Conservation (phyloP, 2,113 vertebrate species). For the Istiophorus platypterus region DNA sequence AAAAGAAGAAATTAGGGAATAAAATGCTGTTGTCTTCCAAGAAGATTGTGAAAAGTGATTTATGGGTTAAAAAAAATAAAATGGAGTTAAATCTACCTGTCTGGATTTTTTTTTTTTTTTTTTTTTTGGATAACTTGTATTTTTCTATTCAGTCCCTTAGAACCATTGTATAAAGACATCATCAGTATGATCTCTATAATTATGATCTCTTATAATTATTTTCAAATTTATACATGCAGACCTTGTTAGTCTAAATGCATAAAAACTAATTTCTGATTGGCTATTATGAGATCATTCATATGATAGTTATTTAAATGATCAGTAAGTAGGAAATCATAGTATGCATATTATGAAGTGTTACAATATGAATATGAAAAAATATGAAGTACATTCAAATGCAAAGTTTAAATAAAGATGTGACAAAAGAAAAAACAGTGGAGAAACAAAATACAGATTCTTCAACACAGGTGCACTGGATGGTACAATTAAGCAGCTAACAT, state of each 20-base stretch:
- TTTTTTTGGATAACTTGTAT: too few relatives aligned
- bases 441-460: too few relatives aligned
- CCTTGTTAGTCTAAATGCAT: not conserved
- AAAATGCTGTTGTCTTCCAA: constrained; percentile 85
- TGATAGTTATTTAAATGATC: not conserved
- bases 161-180: not conserved
- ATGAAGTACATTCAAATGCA: not conserved
- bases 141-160: not conserved
- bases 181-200: not conserved
- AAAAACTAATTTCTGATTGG: too few relatives aligned
- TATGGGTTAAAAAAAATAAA: constrained; percentile 79
- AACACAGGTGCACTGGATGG: too few relatives aligned
- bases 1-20: constrained; percentile 70
- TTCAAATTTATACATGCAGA: not conserved
- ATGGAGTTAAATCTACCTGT: constrained; percentile 53
- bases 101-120: not conserved
- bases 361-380: not conserved
- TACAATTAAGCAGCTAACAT: too few relatives aligned
- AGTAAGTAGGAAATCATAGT: not conserved
- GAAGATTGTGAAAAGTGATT: constrained; percentile 85
- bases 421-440: too few relatives aligned
- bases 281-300: not conserved
- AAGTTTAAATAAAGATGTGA: not conserved
- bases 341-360: not conserved
- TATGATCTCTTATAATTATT: not conserved